phyloP scores from a whole-genome alignment of 2,113 vertebrate species.

The Sula dactylatra region DNA sequence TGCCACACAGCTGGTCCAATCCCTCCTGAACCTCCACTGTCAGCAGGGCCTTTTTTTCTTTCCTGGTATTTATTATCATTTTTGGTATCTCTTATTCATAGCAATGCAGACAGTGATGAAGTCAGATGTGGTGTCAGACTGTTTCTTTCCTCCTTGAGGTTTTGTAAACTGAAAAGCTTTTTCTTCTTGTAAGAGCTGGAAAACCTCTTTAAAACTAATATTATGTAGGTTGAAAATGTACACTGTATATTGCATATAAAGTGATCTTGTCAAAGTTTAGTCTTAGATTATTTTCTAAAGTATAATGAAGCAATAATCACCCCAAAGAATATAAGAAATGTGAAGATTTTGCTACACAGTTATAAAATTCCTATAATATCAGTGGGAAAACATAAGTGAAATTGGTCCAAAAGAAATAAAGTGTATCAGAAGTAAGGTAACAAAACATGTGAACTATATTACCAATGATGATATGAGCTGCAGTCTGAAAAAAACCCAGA shows the following conservation, averaged over 20 bases:
- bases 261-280: not conserved
- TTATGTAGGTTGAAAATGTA: not conserved
- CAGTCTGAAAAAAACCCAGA: not conserved
- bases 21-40: not conserved
- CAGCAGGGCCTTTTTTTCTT: not conserved
- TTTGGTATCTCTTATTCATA: not conserved
- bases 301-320: not conserved
- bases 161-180: not conserved
- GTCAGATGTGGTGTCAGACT: not conserved
- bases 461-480: not conserved
- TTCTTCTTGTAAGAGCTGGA: not conserved
- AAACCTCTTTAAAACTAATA: not conserved
- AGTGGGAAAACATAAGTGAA: not conserved
- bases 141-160: not conserved
- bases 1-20: not conserved
- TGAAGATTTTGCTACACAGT: not conserved
- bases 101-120: not conserved
- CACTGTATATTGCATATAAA: not conserved
- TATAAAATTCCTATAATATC: not conserved
- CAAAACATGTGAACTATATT: not conserved
- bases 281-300: not conserved
- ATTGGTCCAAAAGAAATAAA: not conserved
- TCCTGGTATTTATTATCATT: not conserved
- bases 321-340: not conserved
- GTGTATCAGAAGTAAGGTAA: not conserved